phyloP scores from a whole-genome alignment of 2,888 invertebrate species.

The Calephelis perditalis region DNA sequence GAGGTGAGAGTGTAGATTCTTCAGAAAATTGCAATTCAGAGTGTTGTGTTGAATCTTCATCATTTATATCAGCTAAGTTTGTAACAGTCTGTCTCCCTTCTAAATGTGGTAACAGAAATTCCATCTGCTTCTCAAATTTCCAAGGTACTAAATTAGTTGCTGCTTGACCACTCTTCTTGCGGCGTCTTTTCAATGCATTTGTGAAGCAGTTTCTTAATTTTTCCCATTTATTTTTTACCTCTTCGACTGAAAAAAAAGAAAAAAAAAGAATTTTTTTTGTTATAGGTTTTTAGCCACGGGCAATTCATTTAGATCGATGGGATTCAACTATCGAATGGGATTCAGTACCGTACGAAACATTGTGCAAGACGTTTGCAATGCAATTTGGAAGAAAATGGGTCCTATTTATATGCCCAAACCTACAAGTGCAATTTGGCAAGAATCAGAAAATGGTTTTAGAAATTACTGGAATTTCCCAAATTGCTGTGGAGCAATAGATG shows the following conservation, averaged over 20 bases:
- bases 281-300: slow-evolving; percentile 1
- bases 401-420: slow-evolving; percentile 1
- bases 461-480: too few relatives aligned
- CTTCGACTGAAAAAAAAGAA: slow-evolving; percentile 13
- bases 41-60: background rate
- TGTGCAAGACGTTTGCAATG: background rate
- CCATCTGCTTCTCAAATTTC: slow-evolving; percentile 14
- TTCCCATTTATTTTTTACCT: slow-evolving; percentile 11
- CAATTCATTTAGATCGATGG: slow-evolving; percentile 1
- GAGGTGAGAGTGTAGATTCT: background rate
- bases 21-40: background rate
- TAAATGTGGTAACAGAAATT: slow-evolving; percentile 12
- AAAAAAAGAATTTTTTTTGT: background rate
- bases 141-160: background rate
- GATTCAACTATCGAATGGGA: background rate
- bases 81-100: slow-evolving; percentile 6
- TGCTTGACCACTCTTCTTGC: too few relatives aligned
- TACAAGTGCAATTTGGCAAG: slow-evolving; percentile 9
- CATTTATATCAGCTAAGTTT: slow-evolving; percentile 1
- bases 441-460: slow-evolving; percentile 14
- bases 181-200: too few relatives aligned
- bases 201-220: slow-evolving; percentile 15
- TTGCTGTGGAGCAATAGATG: slow-evolving; percentile 12
- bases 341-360: background rate
- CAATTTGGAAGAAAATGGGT: slow-evolving; percentile 1